Evolutionary conservation across 2,797 vertebrate genomes (phyloP), one percentile per base, ranked within the genome.

Genomic region (Sebastes alutus): DNA sequence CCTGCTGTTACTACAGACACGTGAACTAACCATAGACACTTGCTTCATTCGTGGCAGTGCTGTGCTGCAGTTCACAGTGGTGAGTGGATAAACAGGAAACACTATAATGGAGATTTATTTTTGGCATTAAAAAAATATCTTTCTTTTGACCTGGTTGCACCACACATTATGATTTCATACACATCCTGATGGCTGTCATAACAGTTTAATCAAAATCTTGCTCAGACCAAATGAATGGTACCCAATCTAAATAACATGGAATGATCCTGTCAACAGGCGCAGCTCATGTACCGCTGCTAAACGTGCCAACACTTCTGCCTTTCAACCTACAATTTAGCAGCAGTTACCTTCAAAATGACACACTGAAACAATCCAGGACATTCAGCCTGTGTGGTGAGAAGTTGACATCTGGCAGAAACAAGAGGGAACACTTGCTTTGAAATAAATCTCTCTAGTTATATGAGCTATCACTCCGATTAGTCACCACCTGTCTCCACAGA

Each of bases 381-480:
- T 49, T 64, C 33, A 65, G 59, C 25, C 66, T 20, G 38, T 38
- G 42, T 2, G 3, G 35, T 61, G 72, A 52, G 63, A 11, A 60
- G 62, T n/a, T 66, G 61, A 80, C 83, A 80, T 60, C 54, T 64
- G 49, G 49, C 42, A 70, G 54, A 42, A 75, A 72, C 38, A 64
- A 55, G 55, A 62, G 59, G 74, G 71, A 82, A 60, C 67, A 33
- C 63, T 62, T 55, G 20, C 54, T 83, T 54, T 56, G 59, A 80
- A 79, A 84, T 67, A 75, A 80, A 84, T 64, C 52, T 81, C 68
- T 81, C 32, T 23, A 74, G 72, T 84, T 78, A 75, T 68, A 69
- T 52, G 77, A 75, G 82, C 75, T 71, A 71, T 76, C 72, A 66
- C 69, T 76, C 52, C 13, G 9, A 59, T 67, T 75, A 82, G 69